Evolutionary conservation across 2,797 vertebrate genomes (phyloP).

Genomic region (Alosa sapidissima): DNA sequence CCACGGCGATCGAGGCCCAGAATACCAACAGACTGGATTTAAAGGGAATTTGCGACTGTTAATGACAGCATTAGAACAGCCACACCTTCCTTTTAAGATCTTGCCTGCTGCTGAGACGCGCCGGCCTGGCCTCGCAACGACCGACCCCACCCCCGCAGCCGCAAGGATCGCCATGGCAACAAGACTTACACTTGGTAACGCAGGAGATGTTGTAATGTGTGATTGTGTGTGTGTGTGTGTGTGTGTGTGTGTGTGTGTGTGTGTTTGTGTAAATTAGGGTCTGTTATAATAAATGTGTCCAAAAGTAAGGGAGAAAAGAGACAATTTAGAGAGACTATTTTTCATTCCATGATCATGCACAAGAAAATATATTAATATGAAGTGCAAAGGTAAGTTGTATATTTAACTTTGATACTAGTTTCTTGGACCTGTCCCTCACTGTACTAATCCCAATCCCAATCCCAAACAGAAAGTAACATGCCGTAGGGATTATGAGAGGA

Average conservation of each 20-base stretch:
- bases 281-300: no score
- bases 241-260: background rate
- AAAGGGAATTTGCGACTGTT: constrained; percentile 88
- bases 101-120: constrained; percentile 82
- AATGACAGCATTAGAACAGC: constrained; percentile 80
- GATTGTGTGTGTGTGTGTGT: background rate
- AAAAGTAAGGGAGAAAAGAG: no score
- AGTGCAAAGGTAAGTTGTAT: no score
- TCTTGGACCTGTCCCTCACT: no score
- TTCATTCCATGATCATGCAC: no score
- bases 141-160: background rate
- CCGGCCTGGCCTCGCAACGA: constrained; percentile 14
- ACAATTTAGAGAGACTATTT: no score
- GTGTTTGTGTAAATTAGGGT: no score
- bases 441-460: no score
- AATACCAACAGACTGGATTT: constrained; percentile 83
- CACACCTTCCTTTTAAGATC: constrained; percentile 88
- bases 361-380: no score
- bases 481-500: no score
- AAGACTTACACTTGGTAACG: background rate
- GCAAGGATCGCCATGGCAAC: background rate
- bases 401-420: no score
- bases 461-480: no score
- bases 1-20: constrained; percentile 57
- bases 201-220: background rate